These are phyloP conservation scores for Onychorhynchus coronatus DNA, from an alignment of 2,113 vertebrate genomes.

Conservation along the genomic window DNA sequence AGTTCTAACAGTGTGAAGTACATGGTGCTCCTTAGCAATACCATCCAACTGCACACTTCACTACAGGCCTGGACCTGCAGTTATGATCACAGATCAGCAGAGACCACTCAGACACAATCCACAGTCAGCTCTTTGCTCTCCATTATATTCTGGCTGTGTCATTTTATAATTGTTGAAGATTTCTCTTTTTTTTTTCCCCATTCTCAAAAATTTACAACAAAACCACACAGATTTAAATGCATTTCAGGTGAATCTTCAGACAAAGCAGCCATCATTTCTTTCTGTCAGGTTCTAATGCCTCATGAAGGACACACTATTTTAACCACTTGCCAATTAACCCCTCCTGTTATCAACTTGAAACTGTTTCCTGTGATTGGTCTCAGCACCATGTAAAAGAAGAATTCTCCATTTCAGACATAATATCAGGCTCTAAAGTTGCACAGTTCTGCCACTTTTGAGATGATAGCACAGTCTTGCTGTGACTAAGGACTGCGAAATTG, in stretches of 20 bases:
- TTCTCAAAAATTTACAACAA: not conserved
- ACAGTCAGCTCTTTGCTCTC: not conserved
- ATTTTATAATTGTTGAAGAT: not conserved
- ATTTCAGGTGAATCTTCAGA: not conserved
- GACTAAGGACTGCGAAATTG: slow-evolving; percentile 32
- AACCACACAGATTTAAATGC: not conserved
- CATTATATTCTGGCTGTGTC: not conserved
- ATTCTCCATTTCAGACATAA: not conserved
- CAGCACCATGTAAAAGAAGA: not conserved
- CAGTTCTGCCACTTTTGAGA: not conserved
- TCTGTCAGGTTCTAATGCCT: not conserved
- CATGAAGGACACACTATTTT: not conserved
- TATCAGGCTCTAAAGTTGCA: not conserved
- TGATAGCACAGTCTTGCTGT: not conserved
- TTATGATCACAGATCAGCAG: not conserved
- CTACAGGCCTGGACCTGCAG: not conserved
- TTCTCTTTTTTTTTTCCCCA: not conserved
- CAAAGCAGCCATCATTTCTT: not conserved
- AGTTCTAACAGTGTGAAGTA: not conserved
- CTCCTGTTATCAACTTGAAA: not conserved
- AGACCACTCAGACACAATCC: not conserved
- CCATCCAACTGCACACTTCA: not conserved
- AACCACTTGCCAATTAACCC: not conserved
- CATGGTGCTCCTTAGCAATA: not conserved
- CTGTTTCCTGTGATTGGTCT: not conserved